Conservation (phyloP, 2,113 vertebrate species). For the Chrysemys picta region DNA sequence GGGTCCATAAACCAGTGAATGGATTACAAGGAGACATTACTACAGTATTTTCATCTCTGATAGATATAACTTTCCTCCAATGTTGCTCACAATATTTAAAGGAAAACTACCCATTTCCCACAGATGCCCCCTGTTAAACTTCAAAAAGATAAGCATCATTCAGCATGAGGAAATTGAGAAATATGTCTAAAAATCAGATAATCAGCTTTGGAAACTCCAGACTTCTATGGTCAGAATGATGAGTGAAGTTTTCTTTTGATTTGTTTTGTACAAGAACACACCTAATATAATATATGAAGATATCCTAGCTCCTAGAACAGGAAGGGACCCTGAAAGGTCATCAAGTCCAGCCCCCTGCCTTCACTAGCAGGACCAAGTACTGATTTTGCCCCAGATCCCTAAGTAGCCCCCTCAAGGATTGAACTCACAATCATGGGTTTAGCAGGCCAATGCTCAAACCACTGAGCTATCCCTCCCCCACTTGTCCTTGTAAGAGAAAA, state of each 20-base stretch:
- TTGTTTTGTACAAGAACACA: not conserved
- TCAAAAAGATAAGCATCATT: not conserved
- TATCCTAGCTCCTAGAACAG: no score
- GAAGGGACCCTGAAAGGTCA: no score
- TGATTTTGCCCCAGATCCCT: no score
- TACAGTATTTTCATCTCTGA: conserved; percentile 58
- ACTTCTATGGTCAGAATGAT: not conserved
- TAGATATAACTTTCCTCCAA: not conserved
- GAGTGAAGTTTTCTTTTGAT: not conserved
- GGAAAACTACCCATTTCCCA: not conserved
- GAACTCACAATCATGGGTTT: no score
- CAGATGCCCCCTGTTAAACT: not conserved
- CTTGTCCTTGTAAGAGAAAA: not conserved
- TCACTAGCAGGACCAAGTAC: no score
- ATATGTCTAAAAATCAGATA: not conserved
- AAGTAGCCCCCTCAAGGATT: no score
- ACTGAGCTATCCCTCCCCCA: no score
- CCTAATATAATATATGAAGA: no score
- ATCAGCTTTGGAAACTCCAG: not conserved
- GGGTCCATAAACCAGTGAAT: conserved; percentile 60
- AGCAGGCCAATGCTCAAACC: no score
- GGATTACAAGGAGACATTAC: conserved; percentile 52
- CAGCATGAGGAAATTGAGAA: not conserved
- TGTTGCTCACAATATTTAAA: conserved; percentile 10
- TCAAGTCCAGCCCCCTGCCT: no score